Conservation (phyloP, 2,888 invertebrate genomes). For the Ormyrus thymus region DNA sequence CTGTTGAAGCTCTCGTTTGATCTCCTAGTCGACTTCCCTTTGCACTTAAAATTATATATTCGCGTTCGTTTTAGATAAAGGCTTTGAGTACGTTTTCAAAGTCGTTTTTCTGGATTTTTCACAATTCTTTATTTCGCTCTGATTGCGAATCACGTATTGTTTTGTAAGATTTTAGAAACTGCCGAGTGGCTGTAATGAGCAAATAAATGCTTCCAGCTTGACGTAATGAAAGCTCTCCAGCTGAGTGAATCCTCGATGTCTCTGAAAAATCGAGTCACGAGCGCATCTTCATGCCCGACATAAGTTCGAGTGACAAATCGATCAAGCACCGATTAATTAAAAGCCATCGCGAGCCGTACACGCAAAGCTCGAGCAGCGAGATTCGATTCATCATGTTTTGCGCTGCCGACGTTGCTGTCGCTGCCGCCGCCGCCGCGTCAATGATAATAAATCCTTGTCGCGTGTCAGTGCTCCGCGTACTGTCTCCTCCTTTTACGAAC, state of each 20-base stretch:
- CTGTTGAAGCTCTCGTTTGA: constrained; percentile 3
- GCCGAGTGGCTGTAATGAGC: too few relatives aligned
- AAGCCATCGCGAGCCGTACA: constrained; percentile 59
- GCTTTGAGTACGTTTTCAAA: too few relatives aligned
- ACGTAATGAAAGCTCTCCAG: too few relatives aligned
- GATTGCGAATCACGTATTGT: too few relatives aligned
- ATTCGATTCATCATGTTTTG: constrained; percentile 70
- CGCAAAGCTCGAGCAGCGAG: constrained; percentile 50
- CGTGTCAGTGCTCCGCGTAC: constrained; percentile 28
- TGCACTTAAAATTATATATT: too few relatives aligned
- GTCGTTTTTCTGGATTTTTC: too few relatives aligned
- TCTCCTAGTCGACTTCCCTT: background rate
- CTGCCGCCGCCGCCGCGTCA: constrained; percentile 58
- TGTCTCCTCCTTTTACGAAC: constrained; percentile 30
- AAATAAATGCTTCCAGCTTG: too few relatives aligned
- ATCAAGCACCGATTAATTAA: constrained; percentile 69
- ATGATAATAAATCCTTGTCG: constrained; percentile 71
- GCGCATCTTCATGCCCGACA: constrained; percentile 12
- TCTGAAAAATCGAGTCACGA: background rate
- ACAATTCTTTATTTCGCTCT: too few relatives aligned
- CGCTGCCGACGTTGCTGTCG: constrained; percentile 53
- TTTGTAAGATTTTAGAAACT: too few relatives aligned
- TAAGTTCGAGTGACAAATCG: constrained; percentile 64
- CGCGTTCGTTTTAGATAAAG: too few relatives aligned
- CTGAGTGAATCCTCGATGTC: too few relatives aligned